A percentile compares a stretch with the other conserved stretches of the same genome.
Evolutionary conservation across 2,888 invertebrate species (phyloP).

Genomic region (Mimachlamys varia): DNA sequence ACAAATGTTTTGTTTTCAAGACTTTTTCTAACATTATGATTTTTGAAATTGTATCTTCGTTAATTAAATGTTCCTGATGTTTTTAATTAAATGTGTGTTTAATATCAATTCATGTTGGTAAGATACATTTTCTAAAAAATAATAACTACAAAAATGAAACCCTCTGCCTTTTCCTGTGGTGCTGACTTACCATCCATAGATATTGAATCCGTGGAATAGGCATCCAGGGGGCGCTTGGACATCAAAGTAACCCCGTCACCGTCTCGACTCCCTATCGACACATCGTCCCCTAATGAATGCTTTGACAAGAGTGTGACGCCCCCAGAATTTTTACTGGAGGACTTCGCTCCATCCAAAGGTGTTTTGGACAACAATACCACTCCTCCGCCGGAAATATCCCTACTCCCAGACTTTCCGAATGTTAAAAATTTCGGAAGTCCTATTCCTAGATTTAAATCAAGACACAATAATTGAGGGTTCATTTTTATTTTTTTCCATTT

Average conservation of each 20-base stretch:
- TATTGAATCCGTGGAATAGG: conserved; percentile 48
- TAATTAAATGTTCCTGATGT: too few species aligned
- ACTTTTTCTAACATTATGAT: too few species aligned
- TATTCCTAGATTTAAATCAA: conserved; percentile 66
- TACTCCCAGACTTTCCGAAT: conserved; percentile 62
- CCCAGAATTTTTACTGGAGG: conserved; percentile 57
- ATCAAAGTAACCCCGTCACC: conserved; percentile 73
- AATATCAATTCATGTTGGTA: too few species aligned
- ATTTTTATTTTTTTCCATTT: not conserved
- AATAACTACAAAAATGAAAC: not conserved
- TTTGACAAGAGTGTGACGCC: conserved; percentile 76
- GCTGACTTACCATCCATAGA: conserved; percentile 51
- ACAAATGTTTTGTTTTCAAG: too few species aligned
- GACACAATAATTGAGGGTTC: not conserved
- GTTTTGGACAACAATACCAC: conserved; percentile 70
- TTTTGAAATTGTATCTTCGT: too few species aligned
- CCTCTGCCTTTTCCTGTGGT: not conserved
- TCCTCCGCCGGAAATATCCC: conserved; percentile 61
- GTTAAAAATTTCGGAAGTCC: conserved; percentile 72
- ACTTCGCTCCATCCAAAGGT: conserved; percentile 59
- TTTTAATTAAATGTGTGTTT: too few species aligned
- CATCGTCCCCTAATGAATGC: conserved; percentile 55
- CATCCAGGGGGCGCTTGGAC: conserved; percentile 63
- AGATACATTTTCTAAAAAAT: not conserved
- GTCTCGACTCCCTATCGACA: conserved; percentile 52